Conservation (phyloP, 2,797 vertebrate species). For the Pygocentrus nattereri region DNA sequence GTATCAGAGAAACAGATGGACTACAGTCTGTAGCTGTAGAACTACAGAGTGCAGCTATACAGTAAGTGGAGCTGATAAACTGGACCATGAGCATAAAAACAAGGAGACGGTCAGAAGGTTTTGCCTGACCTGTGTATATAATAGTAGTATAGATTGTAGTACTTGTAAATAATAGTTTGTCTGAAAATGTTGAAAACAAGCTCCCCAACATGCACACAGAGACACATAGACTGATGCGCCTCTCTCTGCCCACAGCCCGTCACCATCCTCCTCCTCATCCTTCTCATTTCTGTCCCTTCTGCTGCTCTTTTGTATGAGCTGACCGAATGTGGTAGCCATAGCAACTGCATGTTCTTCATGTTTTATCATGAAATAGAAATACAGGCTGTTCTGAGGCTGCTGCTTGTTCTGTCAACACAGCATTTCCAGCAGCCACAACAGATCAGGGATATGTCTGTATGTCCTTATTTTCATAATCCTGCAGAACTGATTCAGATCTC, state of each 20-base stretch:
- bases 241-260: background rate
- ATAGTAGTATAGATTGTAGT: no score
- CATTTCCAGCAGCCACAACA: slow-evolving; percentile 2
- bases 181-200: no score
- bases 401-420: slow-evolving; percentile 41
- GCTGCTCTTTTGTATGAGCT: slow-evolving; percentile 39
- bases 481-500: background rate
- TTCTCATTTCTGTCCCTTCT: slow-evolving; percentile 31
- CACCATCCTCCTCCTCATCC: slow-evolving; percentile 21
- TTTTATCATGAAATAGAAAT: slow-evolving; percentile 52
- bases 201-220: slow-evolving; percentile 1
- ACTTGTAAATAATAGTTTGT: background rate
- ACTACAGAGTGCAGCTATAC: no score
- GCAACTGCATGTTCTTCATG: slow-evolving; percentile 67
- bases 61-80: no score
- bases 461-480: background rate
- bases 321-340: slow-evolving; percentile 64
- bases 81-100: no score
- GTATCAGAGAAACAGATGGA: no score
- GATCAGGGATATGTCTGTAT: background rate
- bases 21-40: no score
- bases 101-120: no score
- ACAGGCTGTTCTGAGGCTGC: slow-evolving; percentile 30
- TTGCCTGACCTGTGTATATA: no score
- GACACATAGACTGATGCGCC: background rate